A percentile compares a stretch with the other conserved stretches of the same genome.
Conservation (phyloP, 2,888 invertebrate species). For the Drosophila nigricruria region DNA sequence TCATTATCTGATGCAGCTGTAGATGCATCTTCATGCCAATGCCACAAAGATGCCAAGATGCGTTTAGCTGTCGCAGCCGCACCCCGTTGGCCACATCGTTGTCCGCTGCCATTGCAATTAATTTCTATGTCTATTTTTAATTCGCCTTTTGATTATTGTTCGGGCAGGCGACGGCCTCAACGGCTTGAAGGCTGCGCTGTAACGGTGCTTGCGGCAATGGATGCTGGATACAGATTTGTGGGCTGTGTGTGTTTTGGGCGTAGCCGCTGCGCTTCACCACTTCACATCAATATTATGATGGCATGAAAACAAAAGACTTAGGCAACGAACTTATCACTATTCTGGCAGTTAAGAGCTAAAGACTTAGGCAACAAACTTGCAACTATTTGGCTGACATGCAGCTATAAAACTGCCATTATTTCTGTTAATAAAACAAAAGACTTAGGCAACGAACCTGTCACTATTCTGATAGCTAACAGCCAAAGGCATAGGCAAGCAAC, state of each 20-base stretch:
- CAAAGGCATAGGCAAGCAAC: constrained; percentile 34
- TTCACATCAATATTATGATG: constrained; percentile 50
- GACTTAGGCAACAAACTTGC: constrained; percentile 48
- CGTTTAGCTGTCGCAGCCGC: constrained; percentile 50
- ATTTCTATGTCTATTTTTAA: constrained; percentile 74
- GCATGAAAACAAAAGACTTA: constrained; percentile 38
- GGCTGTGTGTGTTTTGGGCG: constrained; percentile 20
- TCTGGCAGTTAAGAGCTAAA: constrained; percentile 13
- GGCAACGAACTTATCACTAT: constrained; percentile 30
- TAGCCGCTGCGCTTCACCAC: constrained; percentile 38
- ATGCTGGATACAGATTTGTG: constrained; percentile 8
- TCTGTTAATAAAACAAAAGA: constrained; percentile 22
- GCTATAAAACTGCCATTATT: not conserved
- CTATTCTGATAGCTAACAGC: not conserved
- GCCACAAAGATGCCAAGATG: constrained; percentile 48
- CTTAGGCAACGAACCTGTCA: constrained; percentile 44
- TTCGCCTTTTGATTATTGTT: constrained; percentile 63
- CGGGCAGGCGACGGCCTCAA: constrained; percentile 12
- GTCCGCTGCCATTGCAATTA: constrained; percentile 63
- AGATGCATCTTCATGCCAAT: constrained; percentile 51
- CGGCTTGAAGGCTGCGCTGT: constrained; percentile 14
- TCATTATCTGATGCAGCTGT: constrained; percentile 69
- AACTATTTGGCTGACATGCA: constrained; percentile 4
- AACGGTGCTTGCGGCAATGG: constrained; percentile 37
- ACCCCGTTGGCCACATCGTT: constrained; percentile 35